Evolutionary conservation across 1,140 invertebrate genomes (phyloP).

Genomic region (Lucilia sericata): DNA sequence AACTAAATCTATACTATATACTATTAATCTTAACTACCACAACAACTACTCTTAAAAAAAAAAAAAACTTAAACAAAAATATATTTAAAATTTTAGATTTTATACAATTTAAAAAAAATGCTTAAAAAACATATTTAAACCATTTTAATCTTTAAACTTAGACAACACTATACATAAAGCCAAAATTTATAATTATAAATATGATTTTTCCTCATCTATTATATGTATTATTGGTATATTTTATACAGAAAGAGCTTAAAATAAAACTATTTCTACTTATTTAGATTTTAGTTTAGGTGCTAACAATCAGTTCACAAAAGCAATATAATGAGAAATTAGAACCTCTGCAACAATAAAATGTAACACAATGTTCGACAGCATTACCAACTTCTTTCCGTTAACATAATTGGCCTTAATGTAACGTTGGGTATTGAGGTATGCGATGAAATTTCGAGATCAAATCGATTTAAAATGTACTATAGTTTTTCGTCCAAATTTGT

Average conservation of each 20-base stretch:
- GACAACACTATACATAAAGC: neutral
- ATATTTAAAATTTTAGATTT: slow-evolving; percentile 43
- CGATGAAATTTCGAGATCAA: too few relatives aligned
- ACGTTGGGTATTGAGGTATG: too few relatives aligned
- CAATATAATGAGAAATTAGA: too few relatives aligned
- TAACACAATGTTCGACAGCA: too few relatives aligned
- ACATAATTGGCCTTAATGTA: too few relatives aligned
- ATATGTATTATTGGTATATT: neutral
- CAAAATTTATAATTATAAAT: neutral
- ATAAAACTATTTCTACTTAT: neutral
- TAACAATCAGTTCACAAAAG: too few relatives aligned
- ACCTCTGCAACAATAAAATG: too few relatives aligned
- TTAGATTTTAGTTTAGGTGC: neutral
- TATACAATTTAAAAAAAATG: slow-evolving; percentile 39
- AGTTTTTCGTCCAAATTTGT: too few relatives aligned
- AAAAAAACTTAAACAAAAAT: neutral
- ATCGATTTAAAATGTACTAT: too few relatives aligned
- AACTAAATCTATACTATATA: slow-evolving; percentile 34
- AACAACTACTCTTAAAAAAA: neutral
- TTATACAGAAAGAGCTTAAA: neutral
- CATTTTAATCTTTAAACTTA: slow-evolving; percentile 10
- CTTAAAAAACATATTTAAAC: too few relatives aligned
- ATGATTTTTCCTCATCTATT: neutral
- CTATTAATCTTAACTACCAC: neutral
- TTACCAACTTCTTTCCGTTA: too few relatives aligned